These are phyloP conservation scores for Platichthys stellatus DNA, from an alignment of 2,113 vertebrate genomes.

Conservation along the genomic window DNA sequence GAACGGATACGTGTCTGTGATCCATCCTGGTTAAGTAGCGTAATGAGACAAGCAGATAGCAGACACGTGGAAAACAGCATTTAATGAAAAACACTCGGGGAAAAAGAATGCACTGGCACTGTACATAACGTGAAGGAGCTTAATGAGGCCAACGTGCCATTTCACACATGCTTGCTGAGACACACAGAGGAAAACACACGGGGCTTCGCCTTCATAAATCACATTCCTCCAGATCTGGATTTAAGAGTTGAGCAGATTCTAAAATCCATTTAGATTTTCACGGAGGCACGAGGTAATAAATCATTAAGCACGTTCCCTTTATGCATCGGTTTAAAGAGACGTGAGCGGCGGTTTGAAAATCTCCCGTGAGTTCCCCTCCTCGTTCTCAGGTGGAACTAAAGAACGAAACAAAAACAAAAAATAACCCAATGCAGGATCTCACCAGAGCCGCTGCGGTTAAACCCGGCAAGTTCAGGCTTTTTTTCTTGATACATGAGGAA, in stretches of 20 bases:
- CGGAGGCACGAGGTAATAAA: constrained; percentile 71
- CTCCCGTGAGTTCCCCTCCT: constrained; percentile 63
- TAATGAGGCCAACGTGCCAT: constrained; percentile 67
- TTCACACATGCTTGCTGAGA: constrained; percentile 63
- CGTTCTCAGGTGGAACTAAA: constrained; percentile 13
- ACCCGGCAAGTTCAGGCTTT: constrained; percentile 28
- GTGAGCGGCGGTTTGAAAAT: constrained; percentile 67
- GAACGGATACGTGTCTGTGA: constrained; percentile 9
- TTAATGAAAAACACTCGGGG: constrained; percentile 29
- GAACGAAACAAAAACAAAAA: constrained; percentile 12
- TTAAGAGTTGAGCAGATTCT: constrained; percentile 74
- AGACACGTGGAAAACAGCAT: constrained; percentile 24
- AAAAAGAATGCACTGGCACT: constrained; percentile 17
- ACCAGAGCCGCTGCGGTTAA: constrained; percentile 6
- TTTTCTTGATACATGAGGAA: constrained; percentile 31
- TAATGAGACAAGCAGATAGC: constrained; percentile 30
- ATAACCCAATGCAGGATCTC: constrained; percentile 1
- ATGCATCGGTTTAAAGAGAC: constrained; percentile 72
- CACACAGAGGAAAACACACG: constrained; percentile 45
- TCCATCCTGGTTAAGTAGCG: constrained; percentile 46
- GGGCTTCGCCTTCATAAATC: constrained; percentile 72
- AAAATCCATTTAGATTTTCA: constrained; percentile 81
- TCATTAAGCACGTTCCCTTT: constrained; percentile 70
- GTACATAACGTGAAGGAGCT: constrained; percentile 55
- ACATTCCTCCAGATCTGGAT: constrained; percentile 64